These are phyloP conservation scores for Euwallacea similis DNA, from an alignment of 1,140 invertebrate species.

Conservation along the genomic window DNA sequence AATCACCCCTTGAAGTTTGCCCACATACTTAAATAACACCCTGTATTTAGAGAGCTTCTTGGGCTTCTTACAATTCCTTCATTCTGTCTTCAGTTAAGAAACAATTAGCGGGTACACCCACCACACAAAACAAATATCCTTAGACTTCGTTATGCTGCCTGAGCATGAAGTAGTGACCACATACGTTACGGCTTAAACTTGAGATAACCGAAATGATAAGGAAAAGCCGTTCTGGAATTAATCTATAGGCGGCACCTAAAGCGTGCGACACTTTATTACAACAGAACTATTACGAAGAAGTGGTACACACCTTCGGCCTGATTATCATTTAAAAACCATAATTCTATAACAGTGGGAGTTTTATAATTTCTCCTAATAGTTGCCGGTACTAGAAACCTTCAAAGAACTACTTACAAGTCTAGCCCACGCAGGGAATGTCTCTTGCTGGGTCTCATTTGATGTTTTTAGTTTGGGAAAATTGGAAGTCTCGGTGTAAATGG, in stretches of 20 bases:
- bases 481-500: too few relatives aligned
- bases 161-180: background rate
- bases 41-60: too few relatives aligned
- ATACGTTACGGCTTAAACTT: slow-evolving; percentile 1
- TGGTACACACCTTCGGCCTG: slow-evolving; percentile 33
- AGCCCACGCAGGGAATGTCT: too few relatives aligned
- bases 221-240: slow-evolving; percentile 16
- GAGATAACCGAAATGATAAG: slow-evolving; percentile 14
- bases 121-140: too few relatives aligned
- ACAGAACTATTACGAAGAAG: slow-evolving; percentile 25
- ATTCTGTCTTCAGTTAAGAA: too few relatives aligned
- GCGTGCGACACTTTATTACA: slow-evolving; percentile 31
- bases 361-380: slow-evolving; percentile 38
- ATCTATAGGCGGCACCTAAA: slow-evolving; percentile 15
- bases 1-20: too few relatives aligned
- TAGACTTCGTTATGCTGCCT: background rate
- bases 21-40: too few relatives aligned
- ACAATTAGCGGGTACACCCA: too few relatives aligned
- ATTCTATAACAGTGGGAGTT: slow-evolving; percentile 37
- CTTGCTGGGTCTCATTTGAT: too few relatives aligned
- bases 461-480: too few relatives aligned
- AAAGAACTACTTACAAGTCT: too few relatives aligned
- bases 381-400: background rate
- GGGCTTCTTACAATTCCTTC: too few relatives aligned
- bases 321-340: slow-evolving; percentile 39